phyloP scores from a whole-genome alignment of 2,888 invertebrate species.

The Pyrrhosoma nymphula region DNA sequence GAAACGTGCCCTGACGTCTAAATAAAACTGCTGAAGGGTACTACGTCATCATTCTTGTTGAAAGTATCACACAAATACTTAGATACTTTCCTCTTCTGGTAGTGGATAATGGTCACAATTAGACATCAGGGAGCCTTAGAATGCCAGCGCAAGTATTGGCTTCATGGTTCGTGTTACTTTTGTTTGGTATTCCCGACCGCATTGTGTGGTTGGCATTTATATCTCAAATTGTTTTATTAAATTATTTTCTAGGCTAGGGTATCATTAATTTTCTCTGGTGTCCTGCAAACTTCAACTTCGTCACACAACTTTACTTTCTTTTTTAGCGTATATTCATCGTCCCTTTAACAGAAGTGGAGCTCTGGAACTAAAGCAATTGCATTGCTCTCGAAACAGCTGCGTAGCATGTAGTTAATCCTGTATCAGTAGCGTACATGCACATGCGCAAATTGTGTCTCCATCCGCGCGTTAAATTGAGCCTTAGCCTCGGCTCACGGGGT shows the following conservation, averaged over 20 bases:
- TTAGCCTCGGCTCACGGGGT: neutral
- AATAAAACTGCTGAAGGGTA: no score
- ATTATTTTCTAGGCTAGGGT: neutral
- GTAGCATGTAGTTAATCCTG: conserved; percentile 25
- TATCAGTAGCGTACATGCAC: neutral
- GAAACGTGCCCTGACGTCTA: no score
- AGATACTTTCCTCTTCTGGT: no score
- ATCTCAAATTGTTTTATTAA: neutral
- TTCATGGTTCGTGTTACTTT: no score
- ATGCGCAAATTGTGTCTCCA: neutral
- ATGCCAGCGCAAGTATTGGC: no score
- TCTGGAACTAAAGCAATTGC: neutral
- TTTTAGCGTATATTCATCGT: neutral
- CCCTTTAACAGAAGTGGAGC: neutral
- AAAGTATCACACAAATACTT: no score
- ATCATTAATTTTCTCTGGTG: neutral
- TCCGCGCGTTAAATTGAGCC: conserved; percentile 7
- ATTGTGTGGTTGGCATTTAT: no score
- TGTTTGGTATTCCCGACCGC: no score
- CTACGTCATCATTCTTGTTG: no score
- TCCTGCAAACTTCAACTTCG: neutral
- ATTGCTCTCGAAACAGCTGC: neutral
- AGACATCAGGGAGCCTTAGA: no score
- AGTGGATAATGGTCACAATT: no score
- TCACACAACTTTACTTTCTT: neutral